phyloP scores from a whole-genome alignment of 1,140 invertebrate species.

The Harpegnathos saltator region DNA sequence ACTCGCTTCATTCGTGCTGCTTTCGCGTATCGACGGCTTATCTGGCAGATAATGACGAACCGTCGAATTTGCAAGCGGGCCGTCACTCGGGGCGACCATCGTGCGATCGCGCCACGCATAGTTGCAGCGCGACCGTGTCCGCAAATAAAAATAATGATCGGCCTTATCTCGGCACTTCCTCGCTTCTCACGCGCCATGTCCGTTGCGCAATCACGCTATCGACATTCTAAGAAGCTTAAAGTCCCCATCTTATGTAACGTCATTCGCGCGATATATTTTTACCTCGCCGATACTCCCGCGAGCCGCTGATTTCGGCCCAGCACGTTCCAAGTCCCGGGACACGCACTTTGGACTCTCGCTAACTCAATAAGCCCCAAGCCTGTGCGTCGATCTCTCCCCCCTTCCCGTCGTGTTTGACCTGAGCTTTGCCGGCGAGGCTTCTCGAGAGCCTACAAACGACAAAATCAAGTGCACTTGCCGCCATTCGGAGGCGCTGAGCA shows the following conservation, averaged over 20 bases:
- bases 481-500: no score
- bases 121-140: conserved; percentile 9
- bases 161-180: conserved; percentile 53
- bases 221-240: conserved; percentile 24
- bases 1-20: background rate
- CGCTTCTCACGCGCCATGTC: background rate
- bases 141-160: conserved; percentile 31
- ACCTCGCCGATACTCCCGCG: conserved; percentile 14
- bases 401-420: no score
- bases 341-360: no score
- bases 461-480: no score
- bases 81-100: background rate
- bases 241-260: conserved; percentile 8
- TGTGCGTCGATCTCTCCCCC: no score
- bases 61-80: conserved; percentile 4
- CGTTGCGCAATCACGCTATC: conserved; percentile 48
- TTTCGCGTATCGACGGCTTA: background rate
- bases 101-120: background rate
- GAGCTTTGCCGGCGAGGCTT: no score
- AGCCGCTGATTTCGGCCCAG: no score
- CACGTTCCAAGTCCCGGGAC: no score
- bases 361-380: no score
- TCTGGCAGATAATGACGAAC: background rate
- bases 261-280: conserved; percentile 29
- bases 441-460: no score